These are phyloP conservation scores for Setophaga petechia DNA, from an alignment of 2,113 vertebrate genomes.

Conservation along the genomic window DNA sequence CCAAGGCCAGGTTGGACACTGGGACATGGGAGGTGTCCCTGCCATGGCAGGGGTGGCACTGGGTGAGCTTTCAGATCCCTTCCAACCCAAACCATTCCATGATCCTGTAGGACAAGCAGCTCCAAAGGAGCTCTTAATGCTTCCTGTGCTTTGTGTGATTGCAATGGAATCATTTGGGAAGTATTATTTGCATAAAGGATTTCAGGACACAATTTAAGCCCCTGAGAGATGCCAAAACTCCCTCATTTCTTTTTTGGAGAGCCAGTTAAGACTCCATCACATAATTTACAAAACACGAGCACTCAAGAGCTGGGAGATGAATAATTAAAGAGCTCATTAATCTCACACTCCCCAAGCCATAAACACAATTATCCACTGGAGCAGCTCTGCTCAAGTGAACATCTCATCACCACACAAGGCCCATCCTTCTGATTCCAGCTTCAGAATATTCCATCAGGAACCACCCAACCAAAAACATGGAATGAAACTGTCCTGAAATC, in stretches of 20 bases:
- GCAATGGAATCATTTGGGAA: not conserved
- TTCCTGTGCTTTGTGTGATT: not conserved
- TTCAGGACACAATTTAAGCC: not conserved
- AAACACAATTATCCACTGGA: conserved; percentile 12
- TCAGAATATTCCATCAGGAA: not conserved
- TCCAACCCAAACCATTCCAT: not conserved
- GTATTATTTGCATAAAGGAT: not conserved
- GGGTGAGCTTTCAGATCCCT: accelerated
- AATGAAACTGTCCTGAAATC: not conserved
- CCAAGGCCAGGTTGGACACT: not conserved
- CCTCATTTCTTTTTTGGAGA: not conserved
- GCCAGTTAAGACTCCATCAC: not conserved
- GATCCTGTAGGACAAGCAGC: not conserved
- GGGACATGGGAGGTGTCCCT: not conserved
- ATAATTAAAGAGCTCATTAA: conserved; percentile 57
- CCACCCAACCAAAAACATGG: not conserved
- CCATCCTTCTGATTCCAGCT: not conserved
- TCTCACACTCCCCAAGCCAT: conserved; percentile 21
- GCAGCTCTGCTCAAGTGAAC: not conserved
- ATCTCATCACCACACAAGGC: not conserved
- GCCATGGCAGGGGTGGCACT: not conserved
- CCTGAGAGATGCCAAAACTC: not conserved
- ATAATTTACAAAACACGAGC: conserved; percentile 51
- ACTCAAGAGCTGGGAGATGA: conserved; percentile 10
- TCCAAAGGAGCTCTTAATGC: not conserved